Evolutionary conservation across 2,888 invertebrate genomes (phyloP).

Genomic region (Morinoia aosen): DNA sequence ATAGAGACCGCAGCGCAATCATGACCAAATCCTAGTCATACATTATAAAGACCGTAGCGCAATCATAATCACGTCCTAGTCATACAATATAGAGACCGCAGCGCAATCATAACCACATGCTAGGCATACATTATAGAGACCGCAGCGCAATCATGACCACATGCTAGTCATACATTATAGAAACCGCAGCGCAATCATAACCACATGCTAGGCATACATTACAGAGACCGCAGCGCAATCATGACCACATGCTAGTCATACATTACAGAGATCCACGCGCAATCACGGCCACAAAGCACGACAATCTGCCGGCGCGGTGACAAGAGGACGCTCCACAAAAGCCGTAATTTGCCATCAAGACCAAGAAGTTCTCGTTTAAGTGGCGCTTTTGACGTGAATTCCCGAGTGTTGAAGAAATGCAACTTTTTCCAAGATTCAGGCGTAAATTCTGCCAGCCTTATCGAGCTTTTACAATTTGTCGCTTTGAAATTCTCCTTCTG

Average conservation of each 20-base stretch:
- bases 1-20: not conserved
- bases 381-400: not conserved
- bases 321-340: not conserved
- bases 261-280: not conserved
- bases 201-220: too few relatives aligned
- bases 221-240: too few relatives aligned
- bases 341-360: slow-evolving; percentile 20
- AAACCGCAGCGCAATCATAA: not conserved
- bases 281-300: not conserved
- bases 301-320: not conserved
- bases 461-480: not conserved
- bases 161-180: not conserved
- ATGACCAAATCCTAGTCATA: not conserved
- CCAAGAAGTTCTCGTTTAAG: not conserved
- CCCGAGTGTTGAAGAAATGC: not conserved
- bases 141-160: not conserved
- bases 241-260: not conserved
- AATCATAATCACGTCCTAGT: not conserved
- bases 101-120: not conserved
- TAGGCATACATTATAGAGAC: not conserved
- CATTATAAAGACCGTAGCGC: not conserved
- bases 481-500: not conserved
- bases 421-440: not conserved
- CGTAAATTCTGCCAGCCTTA: not conserved
- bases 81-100: not conserved